Evolutionary conservation across 2,888 invertebrate genomes (phyloP).

Genomic region (Epinotia brunnichana): DNA sequence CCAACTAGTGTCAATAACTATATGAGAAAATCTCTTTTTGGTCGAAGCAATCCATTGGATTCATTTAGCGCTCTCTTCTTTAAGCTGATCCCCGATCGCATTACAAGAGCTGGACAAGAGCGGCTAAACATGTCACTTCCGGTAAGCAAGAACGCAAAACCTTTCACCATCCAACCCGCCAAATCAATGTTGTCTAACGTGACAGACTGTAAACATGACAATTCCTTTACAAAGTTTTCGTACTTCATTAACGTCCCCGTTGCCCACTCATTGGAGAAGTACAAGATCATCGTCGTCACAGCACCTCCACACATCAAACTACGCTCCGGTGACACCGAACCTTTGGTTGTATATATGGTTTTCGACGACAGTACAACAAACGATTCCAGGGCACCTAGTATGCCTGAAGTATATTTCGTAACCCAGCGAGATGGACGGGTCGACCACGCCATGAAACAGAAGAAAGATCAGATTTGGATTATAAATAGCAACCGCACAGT

Average conservation of each 20-base stretch:
- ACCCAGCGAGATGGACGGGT: constrained; percentile 51
- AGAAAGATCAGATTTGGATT: constrained; percentile 63
- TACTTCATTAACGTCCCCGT: constrained; percentile 65
- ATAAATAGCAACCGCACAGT: constrained; percentile 72
- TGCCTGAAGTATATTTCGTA: constrained; percentile 72
- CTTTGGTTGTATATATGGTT: constrained; percentile 66
- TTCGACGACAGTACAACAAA: constrained; percentile 60
- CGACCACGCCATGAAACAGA: constrained; percentile 49
- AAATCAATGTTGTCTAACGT: constrained; percentile 10
- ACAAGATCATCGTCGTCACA: constrained; percentile 70
- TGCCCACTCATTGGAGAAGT: constrained; percentile 60
- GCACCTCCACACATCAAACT: constrained; percentile 67
- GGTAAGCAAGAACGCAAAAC: not conserved
- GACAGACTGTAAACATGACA: not conserved
- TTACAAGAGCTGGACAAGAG: too few relatives aligned
- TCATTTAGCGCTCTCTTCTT: constrained; percentile 4
- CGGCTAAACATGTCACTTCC: not conserved
- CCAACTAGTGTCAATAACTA: not conserved
- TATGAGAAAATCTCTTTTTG: not conserved
- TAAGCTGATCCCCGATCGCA: not conserved
- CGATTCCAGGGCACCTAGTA: constrained; percentile 50
- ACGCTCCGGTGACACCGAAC: constrained; percentile 52
- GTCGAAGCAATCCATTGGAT: not conserved
- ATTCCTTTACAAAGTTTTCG: constrained; percentile 26
- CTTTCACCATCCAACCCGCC: not conserved